Conservation (phyloP, 2,113 vertebrate genomes). For the Ptyas mucosa region DNA sequence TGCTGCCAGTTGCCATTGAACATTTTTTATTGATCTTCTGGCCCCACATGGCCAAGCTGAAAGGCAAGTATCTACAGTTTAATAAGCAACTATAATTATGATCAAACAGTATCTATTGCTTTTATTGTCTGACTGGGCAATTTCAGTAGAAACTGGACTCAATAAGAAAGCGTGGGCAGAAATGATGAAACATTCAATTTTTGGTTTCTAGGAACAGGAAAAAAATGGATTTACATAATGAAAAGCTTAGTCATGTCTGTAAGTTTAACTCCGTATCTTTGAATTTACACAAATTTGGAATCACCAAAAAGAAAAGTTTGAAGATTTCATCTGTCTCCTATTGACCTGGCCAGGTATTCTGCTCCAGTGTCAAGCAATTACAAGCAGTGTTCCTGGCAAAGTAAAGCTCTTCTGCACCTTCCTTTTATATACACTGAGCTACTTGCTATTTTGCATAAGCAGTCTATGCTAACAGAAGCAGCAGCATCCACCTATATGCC, state of each 20-base stretch:
- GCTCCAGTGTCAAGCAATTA: neutral
- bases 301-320: neutral
- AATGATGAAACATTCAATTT: neutral
- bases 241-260: neutral
- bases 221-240: neutral
- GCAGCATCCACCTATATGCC: neutral
- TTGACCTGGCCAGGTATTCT: neutral
- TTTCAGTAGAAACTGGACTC: neutral
- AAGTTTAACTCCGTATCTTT: neutral
- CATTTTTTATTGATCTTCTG: slow-evolving; percentile 59
- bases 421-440: neutral
- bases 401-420: neutral
- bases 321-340: neutral
- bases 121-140: neutral
- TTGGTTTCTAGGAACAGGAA: neutral
- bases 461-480: neutral
- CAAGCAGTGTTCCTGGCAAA: neutral
- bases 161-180: neutral
- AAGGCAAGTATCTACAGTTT: slow-evolving; percentile 63
- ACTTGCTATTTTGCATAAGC: neutral
- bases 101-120: slow-evolving; percentile 45
- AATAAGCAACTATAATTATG: slow-evolving; percentile 44
- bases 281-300: neutral
- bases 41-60: slow-evolving; percentile 54
- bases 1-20: slow-evolving; percentile 59